phyloP scores from a whole-genome alignment of 2,113 vertebrate species.

The Apaloderma vittatum region DNA sequence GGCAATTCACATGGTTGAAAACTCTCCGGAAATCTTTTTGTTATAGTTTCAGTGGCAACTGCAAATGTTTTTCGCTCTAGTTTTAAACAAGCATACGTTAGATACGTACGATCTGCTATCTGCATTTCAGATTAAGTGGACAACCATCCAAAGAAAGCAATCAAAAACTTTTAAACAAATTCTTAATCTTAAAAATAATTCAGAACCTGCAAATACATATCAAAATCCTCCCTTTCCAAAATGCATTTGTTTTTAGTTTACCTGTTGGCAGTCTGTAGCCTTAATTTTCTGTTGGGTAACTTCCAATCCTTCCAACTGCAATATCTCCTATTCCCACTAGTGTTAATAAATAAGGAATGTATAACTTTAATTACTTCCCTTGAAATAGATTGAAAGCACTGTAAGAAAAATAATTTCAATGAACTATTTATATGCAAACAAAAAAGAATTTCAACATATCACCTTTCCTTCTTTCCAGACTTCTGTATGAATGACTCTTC shows the following conservation, averaged over 20 bases:
- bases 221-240: neutral
- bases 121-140: neutral
- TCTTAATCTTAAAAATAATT: neutral
- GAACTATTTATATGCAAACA: neutral
- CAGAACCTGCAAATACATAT: neutral
- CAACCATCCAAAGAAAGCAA: neutral
- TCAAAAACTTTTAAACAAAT: neutral
- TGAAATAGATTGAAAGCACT: neutral
- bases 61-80: neutral
- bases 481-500: neutral
- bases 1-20: neutral
- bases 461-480: neutral
- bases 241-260: neutral
- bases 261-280: neutral
- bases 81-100: neutral
- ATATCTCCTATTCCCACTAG: neutral
- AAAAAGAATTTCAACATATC: neutral
- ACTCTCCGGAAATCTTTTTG: neutral
- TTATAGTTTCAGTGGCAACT: neutral
- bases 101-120: neutral
- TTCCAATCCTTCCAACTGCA: neutral
- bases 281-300: neutral
- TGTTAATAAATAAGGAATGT: neutral
- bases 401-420: neutral
- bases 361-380: neutral